Conservation (phyloP, 2,797 vertebrate genomes). For the Hafferia zeledoni region DNA sequence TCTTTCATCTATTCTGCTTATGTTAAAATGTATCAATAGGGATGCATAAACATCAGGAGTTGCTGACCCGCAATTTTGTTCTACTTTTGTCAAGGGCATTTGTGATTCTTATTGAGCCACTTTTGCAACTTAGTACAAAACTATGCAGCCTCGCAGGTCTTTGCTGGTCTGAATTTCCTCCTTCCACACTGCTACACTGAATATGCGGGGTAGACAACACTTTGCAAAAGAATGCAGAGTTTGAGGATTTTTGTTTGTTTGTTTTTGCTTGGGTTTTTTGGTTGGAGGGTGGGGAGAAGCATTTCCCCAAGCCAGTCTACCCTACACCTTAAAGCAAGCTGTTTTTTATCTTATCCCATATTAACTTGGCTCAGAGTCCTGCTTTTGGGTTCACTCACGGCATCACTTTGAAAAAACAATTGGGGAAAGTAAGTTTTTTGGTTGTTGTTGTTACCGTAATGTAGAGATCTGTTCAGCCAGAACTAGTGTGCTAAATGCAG, state of each 20-base stretch:
- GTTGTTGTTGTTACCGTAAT: not conserved
- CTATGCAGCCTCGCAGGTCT: not conserved
- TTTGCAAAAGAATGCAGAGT: not conserved
- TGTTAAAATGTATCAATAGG: not conserved
- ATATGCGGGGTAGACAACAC: not conserved
- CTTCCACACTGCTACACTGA: not conserved
- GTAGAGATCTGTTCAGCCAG: not conserved
- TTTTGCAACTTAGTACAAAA: not conserved
- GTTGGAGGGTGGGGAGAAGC: no score
- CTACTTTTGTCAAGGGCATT: not conserved
- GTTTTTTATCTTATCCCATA: not conserved
- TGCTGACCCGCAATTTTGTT: not conserved
- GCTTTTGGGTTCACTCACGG: no score
- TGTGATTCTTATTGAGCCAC: not conserved
- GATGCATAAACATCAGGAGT: not conserved
- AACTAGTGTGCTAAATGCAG: not conserved
- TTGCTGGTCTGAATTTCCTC: not conserved
- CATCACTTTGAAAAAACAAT: not conserved
- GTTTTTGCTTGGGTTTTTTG: not conserved
- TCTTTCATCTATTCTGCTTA: not conserved
- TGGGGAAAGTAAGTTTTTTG: not conserved
- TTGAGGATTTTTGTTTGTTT: not conserved
- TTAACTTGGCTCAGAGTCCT: no score
- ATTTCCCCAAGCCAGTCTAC: not conserved
- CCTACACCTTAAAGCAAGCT: not conserved